Conservation (phyloP, 2,888 invertebrate species). For the Uloborus plumipes region DNA sequence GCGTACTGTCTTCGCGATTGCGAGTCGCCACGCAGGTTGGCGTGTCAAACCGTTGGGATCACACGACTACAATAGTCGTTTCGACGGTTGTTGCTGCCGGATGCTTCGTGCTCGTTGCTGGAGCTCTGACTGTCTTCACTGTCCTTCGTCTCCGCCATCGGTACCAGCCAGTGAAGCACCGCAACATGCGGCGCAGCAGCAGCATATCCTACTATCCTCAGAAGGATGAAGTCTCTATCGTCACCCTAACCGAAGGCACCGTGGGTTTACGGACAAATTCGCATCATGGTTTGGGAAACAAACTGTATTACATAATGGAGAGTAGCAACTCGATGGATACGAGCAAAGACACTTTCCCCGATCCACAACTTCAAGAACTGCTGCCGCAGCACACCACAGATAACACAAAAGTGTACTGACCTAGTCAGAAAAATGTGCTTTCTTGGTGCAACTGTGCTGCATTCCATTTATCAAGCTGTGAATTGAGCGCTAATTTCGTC, state of each 20-base stretch:
- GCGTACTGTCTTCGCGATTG: slow-evolving; percentile 20
- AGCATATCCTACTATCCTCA: slow-evolving; percentile 68
- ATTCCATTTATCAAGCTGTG: too few relatives aligned
- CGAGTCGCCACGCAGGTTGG: not conserved
- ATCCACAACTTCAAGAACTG: slow-evolving; percentile 65
- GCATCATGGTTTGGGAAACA: slow-evolving; percentile 66
- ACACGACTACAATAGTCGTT: slow-evolving; percentile 44
- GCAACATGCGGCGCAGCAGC: slow-evolving; percentile 60
- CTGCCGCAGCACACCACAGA: slow-evolving; percentile 46
- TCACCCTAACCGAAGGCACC: slow-evolving; percentile 67
- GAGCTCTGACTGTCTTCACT: slow-evolving; percentile 39
- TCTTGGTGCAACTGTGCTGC: too few relatives aligned
- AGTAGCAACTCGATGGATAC: slow-evolving; percentile 45
- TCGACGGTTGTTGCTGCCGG: slow-evolving; percentile 51
- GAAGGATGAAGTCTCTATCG: slow-evolving; percentile 68
- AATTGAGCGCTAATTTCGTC: too few relatives aligned
- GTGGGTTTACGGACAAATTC: slow-evolving; percentile 58
- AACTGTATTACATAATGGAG: slow-evolving; percentile 67
- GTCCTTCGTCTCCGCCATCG: slow-evolving; percentile 58
- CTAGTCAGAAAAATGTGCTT: not conserved
- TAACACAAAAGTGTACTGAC: slow-evolving; percentile 29
- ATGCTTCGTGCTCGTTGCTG: slow-evolving; percentile 54
- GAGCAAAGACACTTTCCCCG: slow-evolving; percentile 60
- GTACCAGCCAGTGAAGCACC: slow-evolving; percentile 33
- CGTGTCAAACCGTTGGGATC: not conserved